Evolutionary conservation across 1,140 invertebrate genomes (phyloP), one percentile per base, ranked within the genome.

Genomic region (Drosophila chauvacae): DNA sequence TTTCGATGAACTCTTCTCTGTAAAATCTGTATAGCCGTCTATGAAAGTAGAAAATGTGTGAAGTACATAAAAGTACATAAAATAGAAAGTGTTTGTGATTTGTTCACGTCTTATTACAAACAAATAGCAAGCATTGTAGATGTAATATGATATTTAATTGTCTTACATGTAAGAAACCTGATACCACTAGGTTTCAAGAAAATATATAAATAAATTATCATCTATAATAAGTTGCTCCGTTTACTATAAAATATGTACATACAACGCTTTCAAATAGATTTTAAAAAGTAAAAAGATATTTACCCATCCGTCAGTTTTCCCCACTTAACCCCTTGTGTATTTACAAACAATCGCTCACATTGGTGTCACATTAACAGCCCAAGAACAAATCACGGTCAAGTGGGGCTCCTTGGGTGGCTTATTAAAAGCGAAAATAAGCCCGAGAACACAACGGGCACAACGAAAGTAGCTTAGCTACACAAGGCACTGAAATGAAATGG

Each of bases 391-490:
- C 76, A 78, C 74, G 65, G 74, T 78, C 76, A 78, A 77, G 65
- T 70, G 62, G 57, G 39, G 57, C 80, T 74, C 59, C 55, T 51
- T 75, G 72, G 59, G 72, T 75, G 72, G 45, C 62, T 78, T 79
- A 63, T 80, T 83, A 66, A 84, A 87, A 84, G 86, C 80, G 84
- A 78, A 87, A 87, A 80, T 77, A 82, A 72, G 75, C 41, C 82
- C 33, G 37, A 45, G 44, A 66, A 69, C 50, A 76, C 62, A 70
- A 70, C 33, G 65, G 33, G 37, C 62, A 45, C 50, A 84, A 88
- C 61, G 84, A 87, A 87, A 87, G 84, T 88, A 87, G 84, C 84
- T 87, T 87, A 87, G 87, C 73, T 80, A 80, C 81, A 87, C 80
- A 84, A 63, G 58, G 41, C 57, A 39, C n/a, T 48, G 44, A 79